A percentile compares a stretch with the other conserved stretches of the same genome.
Evolutionary conservation across 2,797 vertebrate genomes (phyloP).

Genomic region (Hafferia zeledoni): DNA sequence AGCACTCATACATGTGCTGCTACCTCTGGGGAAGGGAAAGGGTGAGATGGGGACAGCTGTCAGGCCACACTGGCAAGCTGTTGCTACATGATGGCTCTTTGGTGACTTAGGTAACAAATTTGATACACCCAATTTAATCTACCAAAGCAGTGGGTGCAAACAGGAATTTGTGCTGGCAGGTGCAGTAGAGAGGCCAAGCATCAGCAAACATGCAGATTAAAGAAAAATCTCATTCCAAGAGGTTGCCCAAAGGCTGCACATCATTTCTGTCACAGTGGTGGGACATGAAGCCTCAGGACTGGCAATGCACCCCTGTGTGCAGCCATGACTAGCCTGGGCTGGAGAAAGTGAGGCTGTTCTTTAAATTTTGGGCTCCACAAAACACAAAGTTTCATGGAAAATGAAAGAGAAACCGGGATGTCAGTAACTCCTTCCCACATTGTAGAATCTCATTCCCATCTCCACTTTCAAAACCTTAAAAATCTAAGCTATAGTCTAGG

Average conservation of each 20-base stretch:
- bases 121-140: neutral
- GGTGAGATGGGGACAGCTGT: neutral
- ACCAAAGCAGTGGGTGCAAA: neutral
- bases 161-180: neutral
- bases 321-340: neutral
- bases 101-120: neutral
- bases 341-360: neutral
- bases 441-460: neutral
- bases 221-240: neutral
- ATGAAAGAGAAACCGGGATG: neutral
- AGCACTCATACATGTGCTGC: rapidly evolving
- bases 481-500: neutral
- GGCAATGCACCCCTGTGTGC: neutral
- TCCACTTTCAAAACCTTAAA: neutral
- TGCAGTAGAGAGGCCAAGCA: neutral
- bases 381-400: neutral
- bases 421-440: neutral
- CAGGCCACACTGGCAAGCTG: neutral
- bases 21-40: neutral
- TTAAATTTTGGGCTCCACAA: neutral
- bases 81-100: neutral
- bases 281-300: neutral
- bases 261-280: neutral
- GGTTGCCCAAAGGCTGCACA: neutral
- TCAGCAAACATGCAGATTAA: neutral